Base-by-base conservation (phyloP, 1,140 invertebrate genomes). In the Orchesella cincta region DNA sequence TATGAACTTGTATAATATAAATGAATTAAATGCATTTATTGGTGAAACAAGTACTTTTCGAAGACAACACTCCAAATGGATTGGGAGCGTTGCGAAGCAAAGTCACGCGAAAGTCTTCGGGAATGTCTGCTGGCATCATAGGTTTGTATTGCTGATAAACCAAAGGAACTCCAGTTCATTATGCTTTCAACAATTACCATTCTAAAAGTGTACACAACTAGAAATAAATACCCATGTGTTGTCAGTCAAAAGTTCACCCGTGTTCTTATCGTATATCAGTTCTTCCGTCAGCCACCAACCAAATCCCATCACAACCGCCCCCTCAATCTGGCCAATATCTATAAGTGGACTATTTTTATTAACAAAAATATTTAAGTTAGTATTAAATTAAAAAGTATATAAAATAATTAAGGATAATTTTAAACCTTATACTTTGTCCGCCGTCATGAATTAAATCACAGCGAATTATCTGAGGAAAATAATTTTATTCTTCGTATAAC, bases 301-400 rank as follows among this genome's bases (percentile, higher is more conserved):
- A 8, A 46, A 20, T 46, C 93, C 93, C 94, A 96, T 95, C 0
- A 95, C 86, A 84, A 94, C 94, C 0, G 92, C 92, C 3, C 94
- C 95, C 88, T 96, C 94, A 1, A 91, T 87, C 86, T 97, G 94
- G 29, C 94, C 94, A 26, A 96, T 86, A 84, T 96, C 94, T 29
- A 95, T 86, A 71, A 89, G 85, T 0, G 93, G 93, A 84, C 88
- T 94, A n/a, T 54, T 93, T 82, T 84, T 91, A 92, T 76, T 89
- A 86, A 0, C 93, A 94, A 84, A 84, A 94, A n/a, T n/a, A n/a
- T 92, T 0, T 83, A 35, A 72, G 74, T 73, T 46, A 8, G 39
- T 46, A 62, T 29, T 67, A 23, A 33, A 62, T 62, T 16, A 67
- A n/a, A n/a, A n/a, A n/a, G n/a, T n/a, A n/a, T n/a, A n/a, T n/a